phyloP scores from a whole-genome alignment of 2,113 vertebrate species.

The Erinaceus europaeus region DNA sequence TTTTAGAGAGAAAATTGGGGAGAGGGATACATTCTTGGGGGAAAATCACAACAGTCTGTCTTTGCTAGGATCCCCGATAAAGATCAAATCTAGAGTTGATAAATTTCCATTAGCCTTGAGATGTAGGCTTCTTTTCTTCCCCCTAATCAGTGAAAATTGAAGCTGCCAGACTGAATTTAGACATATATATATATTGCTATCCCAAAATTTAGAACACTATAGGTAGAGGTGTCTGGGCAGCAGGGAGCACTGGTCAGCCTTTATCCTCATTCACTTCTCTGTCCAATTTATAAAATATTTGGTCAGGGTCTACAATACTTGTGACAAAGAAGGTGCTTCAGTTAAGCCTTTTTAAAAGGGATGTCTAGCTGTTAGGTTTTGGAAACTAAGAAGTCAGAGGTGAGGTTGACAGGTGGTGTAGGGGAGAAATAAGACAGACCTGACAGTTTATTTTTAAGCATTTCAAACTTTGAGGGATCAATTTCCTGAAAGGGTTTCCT shows the following conservation, averaged over 20 bases:
- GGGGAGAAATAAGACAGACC: slow-evolving; percentile 32
- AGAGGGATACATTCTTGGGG: not conserved
- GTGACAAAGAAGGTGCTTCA: slow-evolving; percentile 50
- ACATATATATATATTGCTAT: slow-evolving; percentile 17
- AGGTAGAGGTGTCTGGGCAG: not conserved
- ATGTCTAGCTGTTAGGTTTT: slow-evolving; percentile 4
- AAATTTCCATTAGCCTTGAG: not conserved
- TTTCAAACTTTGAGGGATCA: slow-evolving; percentile 46
- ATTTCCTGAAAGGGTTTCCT: slow-evolving; percentile 67
- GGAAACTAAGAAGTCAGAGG: slow-evolving; percentile 63
- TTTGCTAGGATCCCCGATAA: not conserved
- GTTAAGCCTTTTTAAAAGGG: slow-evolving; percentile 51
- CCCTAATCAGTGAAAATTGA: not conserved
- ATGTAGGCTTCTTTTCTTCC: not conserved
- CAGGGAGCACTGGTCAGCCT: not conserved
- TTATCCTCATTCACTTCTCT: slow-evolving; percentile 53
- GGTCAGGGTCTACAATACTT: slow-evolving; percentile 54
- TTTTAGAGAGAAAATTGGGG: too few species aligned
- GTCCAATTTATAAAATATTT: slow-evolving; percentile 66
- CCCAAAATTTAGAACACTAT: slow-evolving; percentile 41
- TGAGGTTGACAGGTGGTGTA: slow-evolving; percentile 52
- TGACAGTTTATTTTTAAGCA: slow-evolving; percentile 76
- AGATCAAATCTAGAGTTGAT: not conserved
- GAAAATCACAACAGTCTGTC: not conserved
- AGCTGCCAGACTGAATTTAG: slow-evolving; percentile 32